A percentile compares a stretch with the other conserved stretches of the same genome.
These are phyloP conservation scores for Sitodiplosis mosellana DNA, from an alignment of 1,140 invertebrate genomes.

Conservation along the genomic window DNA sequence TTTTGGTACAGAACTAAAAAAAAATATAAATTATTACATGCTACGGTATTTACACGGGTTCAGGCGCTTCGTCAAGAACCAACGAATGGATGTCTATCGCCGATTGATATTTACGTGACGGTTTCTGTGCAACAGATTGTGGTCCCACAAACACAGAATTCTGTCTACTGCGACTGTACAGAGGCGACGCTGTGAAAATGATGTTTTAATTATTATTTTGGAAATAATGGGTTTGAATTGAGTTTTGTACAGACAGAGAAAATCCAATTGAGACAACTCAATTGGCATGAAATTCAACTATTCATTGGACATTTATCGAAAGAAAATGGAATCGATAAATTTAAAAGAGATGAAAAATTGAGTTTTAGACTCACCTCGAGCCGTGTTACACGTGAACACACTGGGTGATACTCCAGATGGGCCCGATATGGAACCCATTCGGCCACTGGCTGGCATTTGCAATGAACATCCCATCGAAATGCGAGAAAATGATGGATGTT, in stretches of 20 bases:
- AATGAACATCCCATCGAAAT: constrained; percentile 25
- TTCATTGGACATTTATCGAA: no score
- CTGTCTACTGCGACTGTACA: constrained; percentile 33
- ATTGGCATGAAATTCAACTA: no score
- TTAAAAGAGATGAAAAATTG: not conserved
- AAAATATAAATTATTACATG: not conserved
- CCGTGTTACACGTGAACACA: not conserved
- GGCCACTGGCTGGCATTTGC: not conserved
- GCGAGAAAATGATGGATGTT: constrained; percentile 21
- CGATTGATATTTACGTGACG: constrained; percentile 49
- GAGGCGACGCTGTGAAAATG: constrained; percentile 3
- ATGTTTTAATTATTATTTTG: not conserved
- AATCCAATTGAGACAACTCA: no score
- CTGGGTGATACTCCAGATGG: no score
- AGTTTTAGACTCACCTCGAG: not conserved
- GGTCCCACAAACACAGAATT: constrained; percentile 72
- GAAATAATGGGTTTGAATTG: no score
- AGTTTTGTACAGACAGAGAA: no score
- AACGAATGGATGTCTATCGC: constrained; percentile 64
- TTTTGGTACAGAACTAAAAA: no score
- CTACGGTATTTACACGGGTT: constrained; percentile 12
- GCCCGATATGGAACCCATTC: not conserved
- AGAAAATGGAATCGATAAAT: no score
- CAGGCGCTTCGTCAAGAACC: constrained; percentile 32
- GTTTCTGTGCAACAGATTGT: constrained; percentile 31